Evolutionary conservation across 1,140 invertebrate genomes (phyloP), one percentile per base, ranked within the genome.

Genomic region (Cydia fagiglandana): DNA sequence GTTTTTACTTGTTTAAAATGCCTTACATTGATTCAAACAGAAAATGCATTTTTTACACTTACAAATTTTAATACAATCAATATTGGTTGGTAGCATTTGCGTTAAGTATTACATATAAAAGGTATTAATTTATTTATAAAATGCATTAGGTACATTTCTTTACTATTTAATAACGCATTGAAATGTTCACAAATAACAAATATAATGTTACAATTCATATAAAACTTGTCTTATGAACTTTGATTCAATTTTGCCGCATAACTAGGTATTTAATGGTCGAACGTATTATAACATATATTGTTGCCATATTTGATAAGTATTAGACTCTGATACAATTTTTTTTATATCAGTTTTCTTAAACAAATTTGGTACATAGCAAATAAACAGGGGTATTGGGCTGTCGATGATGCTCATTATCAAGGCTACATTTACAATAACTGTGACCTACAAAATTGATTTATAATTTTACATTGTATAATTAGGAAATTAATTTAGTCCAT

Each of bases 391-490:
- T 56, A 56, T 4, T 34, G 53, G 53, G 12, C n/a, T n/a, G 15
- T 17, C 12, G 4, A 53, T 53, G n/a, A 53, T 7, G 4, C n/a
- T 15, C 12, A 17, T 6, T 53, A 53, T 17, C 50, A 53, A n/a
- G n/a, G n/a, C n/a, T 53, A n/a, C 6, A 53, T n/a, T 53, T 17
- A 53, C 15, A n/a, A 13, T 12, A 15, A 47, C 10, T 12, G 45
- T 10, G 0, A 2, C 38, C 38, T 50, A 50, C 15, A 53, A 17
- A 53, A 53, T 17, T n/a, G 15, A n/a, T 53, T 53, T 53, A 17
- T n/a, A 53, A 53, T 53, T 53, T 53, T n/a, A 50, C 47, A 53
- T 53, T 53, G 15, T 17, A 53, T 53, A 53, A n/a, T 45, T 47
- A 47, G 45, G 45, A 13, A 47, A 7, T 7, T 13, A 53, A 7